These are phyloP conservation scores for Drosophila nr. fundita DNA, from an alignment of 2,888 invertebrate genomes.

Conservation along the genomic window DNA sequence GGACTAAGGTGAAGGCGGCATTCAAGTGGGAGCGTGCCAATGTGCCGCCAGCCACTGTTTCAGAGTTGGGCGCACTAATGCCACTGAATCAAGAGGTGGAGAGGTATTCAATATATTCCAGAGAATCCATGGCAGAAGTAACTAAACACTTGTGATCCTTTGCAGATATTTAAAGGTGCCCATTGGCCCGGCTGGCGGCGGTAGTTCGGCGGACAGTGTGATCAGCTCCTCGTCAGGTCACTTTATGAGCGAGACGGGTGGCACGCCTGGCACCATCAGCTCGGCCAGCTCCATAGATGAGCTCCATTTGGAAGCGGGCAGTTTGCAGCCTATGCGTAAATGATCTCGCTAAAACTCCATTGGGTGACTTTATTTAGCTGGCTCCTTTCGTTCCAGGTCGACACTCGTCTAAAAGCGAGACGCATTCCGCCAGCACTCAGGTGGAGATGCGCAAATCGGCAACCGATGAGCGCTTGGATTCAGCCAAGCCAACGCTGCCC, in stretches of 20 bases:
- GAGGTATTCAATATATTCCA: conserved; percentile 51
- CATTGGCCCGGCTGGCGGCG: conserved; percentile 84
- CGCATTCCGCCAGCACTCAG: conserved; percentile 72
- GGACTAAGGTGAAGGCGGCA: conserved; percentile 95
- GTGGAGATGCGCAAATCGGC: conserved; percentile 69
- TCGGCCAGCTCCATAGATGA: conserved; percentile 92
- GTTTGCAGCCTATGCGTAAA: conserved; percentile 65
- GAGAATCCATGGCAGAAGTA: not conserved
- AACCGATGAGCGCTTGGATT: conserved; percentile 64
- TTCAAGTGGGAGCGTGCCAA: conserved; percentile 94
- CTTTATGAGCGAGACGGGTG: conserved; percentile 86
- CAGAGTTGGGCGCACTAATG: conserved; percentile 83
- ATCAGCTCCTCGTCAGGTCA: conserved; percentile 85
- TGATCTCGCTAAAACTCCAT: not conserved
- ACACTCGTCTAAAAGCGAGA: conserved; percentile 84
- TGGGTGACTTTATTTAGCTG: not conserved
- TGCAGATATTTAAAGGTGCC: conserved; percentile 86
- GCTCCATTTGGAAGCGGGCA: conserved; percentile 72
- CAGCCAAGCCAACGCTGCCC: conserved; percentile 52
- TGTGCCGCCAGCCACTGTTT: conserved; percentile 83
- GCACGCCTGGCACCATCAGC: conserved; percentile 89
- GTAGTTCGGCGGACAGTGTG: conserved; percentile 87
- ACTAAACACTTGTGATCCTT: not conserved
- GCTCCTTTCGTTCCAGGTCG: conserved; percentile 68
- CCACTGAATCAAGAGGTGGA: conserved; percentile 86